A percentile compares a stretch with the other conserved stretches of the same genome.
phyloP scores from a whole-genome alignment of 2,113 vertebrate species.

The Pongo abelii region DNA sequence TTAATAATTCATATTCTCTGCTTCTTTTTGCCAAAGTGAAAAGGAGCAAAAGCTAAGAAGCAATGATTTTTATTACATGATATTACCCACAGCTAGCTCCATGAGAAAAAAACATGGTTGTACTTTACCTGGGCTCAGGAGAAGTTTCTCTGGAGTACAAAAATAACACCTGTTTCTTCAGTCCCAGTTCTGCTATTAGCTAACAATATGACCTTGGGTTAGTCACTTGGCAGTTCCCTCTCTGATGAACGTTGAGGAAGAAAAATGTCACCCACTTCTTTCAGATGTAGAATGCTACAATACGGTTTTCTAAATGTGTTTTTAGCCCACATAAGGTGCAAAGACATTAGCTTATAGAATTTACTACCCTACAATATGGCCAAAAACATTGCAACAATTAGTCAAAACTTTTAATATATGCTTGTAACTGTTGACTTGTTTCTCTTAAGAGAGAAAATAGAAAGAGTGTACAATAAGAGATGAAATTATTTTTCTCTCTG shows the following conservation, averaged over 20 bases:
- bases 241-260: not conserved
- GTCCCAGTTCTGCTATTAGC: not conserved
- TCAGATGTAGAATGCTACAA: not conserved
- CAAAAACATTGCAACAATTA: not conserved
- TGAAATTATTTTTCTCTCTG: constrained; percentile 53
- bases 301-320: not conserved
- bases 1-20: constrained; percentile 1
- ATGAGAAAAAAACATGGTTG: not conserved
- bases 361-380: not conserved
- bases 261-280: not conserved
- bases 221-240: not conserved
- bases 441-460: constrained; percentile 2
- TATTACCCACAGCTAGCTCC: not conserved
- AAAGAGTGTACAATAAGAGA: not conserved
- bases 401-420: not conserved
- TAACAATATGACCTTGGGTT: not conserved
- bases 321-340: not conserved
- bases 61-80: not conserved
- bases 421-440: not conserved
- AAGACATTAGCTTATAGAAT: not conserved
- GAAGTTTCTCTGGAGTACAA: not conserved
- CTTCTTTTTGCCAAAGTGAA: not conserved
- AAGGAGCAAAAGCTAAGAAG: not conserved
- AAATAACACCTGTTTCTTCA: not conserved
- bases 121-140: not conserved